Evolutionary conservation across 2,888 invertebrate genomes (phyloP), one percentile per base, ranked within the genome.

Genomic region (Catocala sponsa): DNA sequence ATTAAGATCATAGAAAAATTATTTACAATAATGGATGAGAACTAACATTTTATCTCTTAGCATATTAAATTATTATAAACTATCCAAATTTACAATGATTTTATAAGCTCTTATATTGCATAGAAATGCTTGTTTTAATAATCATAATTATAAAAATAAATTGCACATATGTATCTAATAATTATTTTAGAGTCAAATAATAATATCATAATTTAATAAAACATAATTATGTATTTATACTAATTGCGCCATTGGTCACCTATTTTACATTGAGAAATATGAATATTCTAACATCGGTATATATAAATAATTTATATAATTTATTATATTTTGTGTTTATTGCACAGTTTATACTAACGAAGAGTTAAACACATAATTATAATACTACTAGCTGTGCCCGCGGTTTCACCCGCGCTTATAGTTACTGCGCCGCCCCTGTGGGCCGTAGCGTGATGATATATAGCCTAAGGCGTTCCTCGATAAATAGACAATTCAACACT

Each of bases 1-100:
- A 83, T 78, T 80, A 65, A 84, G 77, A 84, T 67, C 65, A 80
- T 83, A 83, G 76, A 82, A 82, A 80, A 78, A 74, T 72, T 84
- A 85, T 86, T 69, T 84, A 86, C 83, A 84, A 63, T 67, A 74
- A 68, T 76, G 56, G 55, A 70, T 78, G 72, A 70, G 63, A 68
- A 68, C 65, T 74, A 70, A 73, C 66, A 70, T 65, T 61, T 57
- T 55, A 64, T 62, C 6, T 55, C 65, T 61, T 70, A 70, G 15
- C 13, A n/a, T 67, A 64, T 25, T 25, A 25, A 25, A 49, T 54
- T 67, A 59, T 53, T 46, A 53, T 35, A 41, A 53, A 64, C 63
- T 74, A 71, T 48, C 64, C 25, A 38, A 68, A 65, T 69, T 68
- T 65, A 72, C 61, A 64, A 66, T 68, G 63, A 62, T 66, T 72